These are phyloP conservation scores for Indicator indicator DNA, from an alignment of 2,113 vertebrate genomes.

Conservation along the genomic window DNA sequence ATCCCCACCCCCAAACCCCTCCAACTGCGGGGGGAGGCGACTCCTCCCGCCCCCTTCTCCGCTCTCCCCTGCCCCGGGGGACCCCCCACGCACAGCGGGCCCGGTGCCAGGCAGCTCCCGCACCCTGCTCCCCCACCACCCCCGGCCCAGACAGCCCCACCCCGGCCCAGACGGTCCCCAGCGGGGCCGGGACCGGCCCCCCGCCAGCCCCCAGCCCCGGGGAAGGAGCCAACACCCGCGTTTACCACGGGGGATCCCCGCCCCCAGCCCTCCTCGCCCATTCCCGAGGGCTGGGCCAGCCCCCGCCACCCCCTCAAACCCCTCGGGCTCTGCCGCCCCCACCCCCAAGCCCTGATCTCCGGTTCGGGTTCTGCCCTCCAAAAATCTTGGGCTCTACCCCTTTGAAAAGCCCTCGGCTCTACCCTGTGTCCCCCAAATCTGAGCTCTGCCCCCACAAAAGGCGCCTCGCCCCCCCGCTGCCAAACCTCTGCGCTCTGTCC, in stretches of 20 bases:
- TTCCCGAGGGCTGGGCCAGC: background rate
- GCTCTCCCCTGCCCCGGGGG: background rate
- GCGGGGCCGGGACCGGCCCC: background rate
- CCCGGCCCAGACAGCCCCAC: background rate
- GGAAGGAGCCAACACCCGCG: background rate
- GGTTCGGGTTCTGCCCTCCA: too few species aligned
- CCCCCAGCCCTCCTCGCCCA: background rate
- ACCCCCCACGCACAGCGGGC: background rate
- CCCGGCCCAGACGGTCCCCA: background rate
- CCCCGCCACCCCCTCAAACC: background rate
- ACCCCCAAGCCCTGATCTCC: too few species aligned
- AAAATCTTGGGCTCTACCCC: too few species aligned
- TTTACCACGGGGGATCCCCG: background rate
- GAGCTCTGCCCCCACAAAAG: too few species aligned
- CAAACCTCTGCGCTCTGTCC: too few species aligned
- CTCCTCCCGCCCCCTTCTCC: background rate
- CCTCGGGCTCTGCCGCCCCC: too few species aligned
- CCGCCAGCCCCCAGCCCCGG: background rate
- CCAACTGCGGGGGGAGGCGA: background rate
- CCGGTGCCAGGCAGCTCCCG: background rate
- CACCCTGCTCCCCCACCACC: background rate
- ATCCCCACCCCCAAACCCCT: background rate
- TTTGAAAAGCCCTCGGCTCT: too few species aligned
- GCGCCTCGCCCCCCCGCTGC: too few species aligned
- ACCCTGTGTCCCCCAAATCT: too few species aligned